Evolutionary conservation across 1,140 invertebrate genomes (phyloP).

Genomic region (Bombus turneri): DNA sequence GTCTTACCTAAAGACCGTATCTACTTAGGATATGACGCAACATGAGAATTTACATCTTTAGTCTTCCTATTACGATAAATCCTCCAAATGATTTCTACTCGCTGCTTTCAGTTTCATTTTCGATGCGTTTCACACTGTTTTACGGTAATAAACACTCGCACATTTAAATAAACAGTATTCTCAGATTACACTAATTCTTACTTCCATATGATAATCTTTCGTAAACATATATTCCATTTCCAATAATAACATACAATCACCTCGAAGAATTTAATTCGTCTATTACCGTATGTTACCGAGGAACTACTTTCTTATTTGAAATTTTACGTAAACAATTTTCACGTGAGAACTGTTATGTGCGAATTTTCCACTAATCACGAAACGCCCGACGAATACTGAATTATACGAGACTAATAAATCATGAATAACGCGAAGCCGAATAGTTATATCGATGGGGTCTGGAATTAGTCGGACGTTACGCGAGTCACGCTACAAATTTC

Average conservation of each 20-base stretch:
- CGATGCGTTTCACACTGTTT: neutral
- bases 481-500: neutral
- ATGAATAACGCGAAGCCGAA: neutral
- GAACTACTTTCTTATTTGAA: neutral
- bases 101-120: neutral
- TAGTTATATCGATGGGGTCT: neutral
- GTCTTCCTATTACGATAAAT: slow-evolving; percentile 29
- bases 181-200: neutral
- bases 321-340: neutral
- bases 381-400: neutral
- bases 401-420: slow-evolving; percentile 9
- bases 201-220: too few relatives aligned
- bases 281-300: neutral
- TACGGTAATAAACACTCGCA: too few relatives aligned
- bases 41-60: slow-evolving; percentile 2
- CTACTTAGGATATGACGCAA: slow-evolving; percentile 39
- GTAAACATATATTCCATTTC: neutral
- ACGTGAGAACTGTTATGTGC: neutral
- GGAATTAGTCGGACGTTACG: slow-evolving; percentile 25
- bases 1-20: slow-evolving; percentile 44
- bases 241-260: neutral
- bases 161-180: neutral
- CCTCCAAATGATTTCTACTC: neutral
- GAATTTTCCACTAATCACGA: neutral
- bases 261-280: too few relatives aligned